Evolutionary conservation across 2,797 vertebrate species (phyloP).

Genomic region (Xiphorhynchus erythropygius): DNA sequence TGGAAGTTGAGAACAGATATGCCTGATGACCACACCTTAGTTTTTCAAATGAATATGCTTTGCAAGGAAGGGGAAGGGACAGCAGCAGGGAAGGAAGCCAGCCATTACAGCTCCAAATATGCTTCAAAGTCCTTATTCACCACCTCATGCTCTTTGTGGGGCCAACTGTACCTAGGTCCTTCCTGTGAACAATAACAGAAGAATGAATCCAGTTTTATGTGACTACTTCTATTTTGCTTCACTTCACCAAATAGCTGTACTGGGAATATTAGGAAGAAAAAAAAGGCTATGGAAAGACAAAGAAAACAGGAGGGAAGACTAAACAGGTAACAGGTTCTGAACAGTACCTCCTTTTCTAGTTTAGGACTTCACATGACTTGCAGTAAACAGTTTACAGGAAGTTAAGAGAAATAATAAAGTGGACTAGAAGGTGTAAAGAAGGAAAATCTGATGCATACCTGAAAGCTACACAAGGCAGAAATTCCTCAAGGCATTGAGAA

Average conservation of each 20-base stretch:
- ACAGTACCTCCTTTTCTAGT: background rate
- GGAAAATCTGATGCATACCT: background rate
- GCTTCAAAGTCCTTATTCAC: conserved; percentile 39
- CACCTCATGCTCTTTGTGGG: background rate
- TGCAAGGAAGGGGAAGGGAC: conserved; percentile 66
- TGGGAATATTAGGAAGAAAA: background rate
- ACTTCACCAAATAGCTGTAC: background rate
- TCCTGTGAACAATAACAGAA: background rate
- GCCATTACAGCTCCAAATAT: conserved; percentile 32
- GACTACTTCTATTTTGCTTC: background rate
- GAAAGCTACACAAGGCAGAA: background rate
- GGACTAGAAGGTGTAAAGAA: background rate
- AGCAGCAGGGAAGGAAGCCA: conserved; percentile 63
- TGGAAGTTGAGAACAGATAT: conserved; percentile 68
- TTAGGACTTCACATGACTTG: background rate
- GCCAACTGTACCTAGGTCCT: conserved; percentile 22
- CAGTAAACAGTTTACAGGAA: background rate
- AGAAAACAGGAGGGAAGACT: background rate
- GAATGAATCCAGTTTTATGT: background rate
- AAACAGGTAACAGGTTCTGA: background rate
- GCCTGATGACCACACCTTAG: conserved; percentile 53
- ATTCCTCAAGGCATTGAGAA: background rate
- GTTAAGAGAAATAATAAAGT: background rate
- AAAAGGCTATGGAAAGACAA: background rate
- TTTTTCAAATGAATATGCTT: conserved; percentile 49